phyloP scores from a whole-genome alignment of 2,888 invertebrate genomes.

The Apotomis betuletana region DNA sequence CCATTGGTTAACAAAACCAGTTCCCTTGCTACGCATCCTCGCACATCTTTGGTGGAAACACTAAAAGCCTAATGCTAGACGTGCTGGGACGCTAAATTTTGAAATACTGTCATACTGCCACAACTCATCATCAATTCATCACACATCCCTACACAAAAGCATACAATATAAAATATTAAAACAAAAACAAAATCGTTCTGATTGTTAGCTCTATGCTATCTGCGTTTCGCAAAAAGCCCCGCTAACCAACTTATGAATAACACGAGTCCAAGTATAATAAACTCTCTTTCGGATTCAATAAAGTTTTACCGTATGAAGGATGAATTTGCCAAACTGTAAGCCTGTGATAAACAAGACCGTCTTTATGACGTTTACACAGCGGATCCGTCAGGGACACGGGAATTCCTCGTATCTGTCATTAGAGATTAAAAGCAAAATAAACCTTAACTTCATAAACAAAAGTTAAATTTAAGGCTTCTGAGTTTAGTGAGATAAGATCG shows the following conservation, averaged over 20 bases:
- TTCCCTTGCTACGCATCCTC: too few species aligned
- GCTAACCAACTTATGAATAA: not conserved
- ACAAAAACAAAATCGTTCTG: not conserved
- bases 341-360: constrained; percentile 11
- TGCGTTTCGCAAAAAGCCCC: constrained; percentile 17
- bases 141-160: not conserved
- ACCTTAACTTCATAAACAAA: not conserved
- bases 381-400: not conserved
- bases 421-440: not conserved
- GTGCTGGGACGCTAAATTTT: too few species aligned
- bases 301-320: not conserved
- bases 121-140: not conserved
- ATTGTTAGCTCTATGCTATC: constrained; percentile 12
- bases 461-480: not conserved
- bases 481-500: not conserved
- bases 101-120: too few species aligned
- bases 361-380: constrained; percentile 20
- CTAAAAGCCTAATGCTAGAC: too few species aligned
- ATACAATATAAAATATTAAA: constrained; percentile 4
- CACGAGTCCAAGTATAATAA: not conserved
- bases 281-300: not conserved
- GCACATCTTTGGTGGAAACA: too few species aligned
- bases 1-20: too few species aligned
- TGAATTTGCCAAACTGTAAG: constrained; percentile 8
- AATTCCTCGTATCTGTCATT: not conserved